These are phyloP conservation scores for Amphipyra berbera DNA, from an alignment of 2,888 invertebrate genomes.

Conservation along the genomic window DNA sequence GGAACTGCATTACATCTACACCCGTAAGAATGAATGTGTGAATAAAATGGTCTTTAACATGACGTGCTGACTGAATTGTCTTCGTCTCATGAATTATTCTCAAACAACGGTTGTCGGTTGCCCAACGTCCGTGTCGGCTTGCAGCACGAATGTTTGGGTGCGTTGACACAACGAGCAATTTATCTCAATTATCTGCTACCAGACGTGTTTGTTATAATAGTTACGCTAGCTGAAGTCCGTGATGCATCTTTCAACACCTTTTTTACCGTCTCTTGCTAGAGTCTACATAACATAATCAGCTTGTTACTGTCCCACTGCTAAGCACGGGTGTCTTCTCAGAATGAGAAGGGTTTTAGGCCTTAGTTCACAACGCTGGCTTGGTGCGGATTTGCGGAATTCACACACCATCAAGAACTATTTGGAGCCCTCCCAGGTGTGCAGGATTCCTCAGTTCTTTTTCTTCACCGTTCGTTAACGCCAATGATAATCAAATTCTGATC, in stretches of 20 bases:
- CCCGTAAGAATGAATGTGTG: conserved; percentile 39
- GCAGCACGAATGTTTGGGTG: conserved; percentile 57
- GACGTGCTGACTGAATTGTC: conserved; percentile 42
- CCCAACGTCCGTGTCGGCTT: conserved; percentile 50
- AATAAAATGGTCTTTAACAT: conserved; percentile 37
- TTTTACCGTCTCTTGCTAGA: neutral
- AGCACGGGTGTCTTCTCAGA: no score
- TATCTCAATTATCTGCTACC: conserved; percentile 64
- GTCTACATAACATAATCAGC: no score
- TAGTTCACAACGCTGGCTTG: no score
- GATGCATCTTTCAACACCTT: conserved; percentile 10
- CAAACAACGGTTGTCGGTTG: conserved; percentile 40
- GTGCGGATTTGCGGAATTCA: no score
- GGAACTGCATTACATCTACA: conserved; percentile 37
- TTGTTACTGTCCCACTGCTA: no score
- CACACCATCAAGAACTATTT: no score
- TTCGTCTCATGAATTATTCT: conserved; percentile 52
- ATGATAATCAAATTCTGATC: no score
- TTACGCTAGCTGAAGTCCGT: conserved; percentile 39
- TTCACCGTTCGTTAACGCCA: no score
- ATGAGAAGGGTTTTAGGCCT: no score
- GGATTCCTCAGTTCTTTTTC: no score
- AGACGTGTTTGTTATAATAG: conserved; percentile 42
- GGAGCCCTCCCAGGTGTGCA: no score
- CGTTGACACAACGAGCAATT: conserved; percentile 69